phyloP scores from a whole-genome alignment of 35 echinoderm and acorn worm species.

The Lytechinus variegatus region DNA sequence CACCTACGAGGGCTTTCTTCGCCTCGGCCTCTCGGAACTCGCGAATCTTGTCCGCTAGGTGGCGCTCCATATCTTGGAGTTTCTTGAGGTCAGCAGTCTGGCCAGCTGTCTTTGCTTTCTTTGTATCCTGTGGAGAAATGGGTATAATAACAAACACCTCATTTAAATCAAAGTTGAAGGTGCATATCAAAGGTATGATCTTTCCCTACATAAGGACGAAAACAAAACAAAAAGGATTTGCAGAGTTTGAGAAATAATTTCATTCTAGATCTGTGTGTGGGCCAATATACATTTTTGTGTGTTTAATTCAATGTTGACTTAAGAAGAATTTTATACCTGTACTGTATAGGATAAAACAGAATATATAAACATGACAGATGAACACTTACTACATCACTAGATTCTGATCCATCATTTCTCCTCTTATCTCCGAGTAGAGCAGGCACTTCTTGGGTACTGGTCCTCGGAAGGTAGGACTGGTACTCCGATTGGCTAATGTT shows the following conservation, averaged over 20 bases:
- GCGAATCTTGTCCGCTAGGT: conserved; percentile 68
- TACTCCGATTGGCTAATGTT: conserved; percentile 30
- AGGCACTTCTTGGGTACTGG: not conserved
- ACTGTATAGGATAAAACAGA: not conserved
- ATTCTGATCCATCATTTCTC: not conserved
- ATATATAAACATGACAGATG: not conserved
- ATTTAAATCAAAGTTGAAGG: too few species aligned
- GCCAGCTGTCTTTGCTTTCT: conserved; percentile 28
- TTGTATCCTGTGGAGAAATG: not conserved
- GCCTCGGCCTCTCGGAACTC: conserved; percentile 46
- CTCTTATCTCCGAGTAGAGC: conserved; percentile 14
- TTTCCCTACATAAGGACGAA: too few species aligned
- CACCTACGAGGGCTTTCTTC: not conserved
- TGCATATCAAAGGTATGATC: too few species aligned
- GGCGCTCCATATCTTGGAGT: conserved; percentile 68
- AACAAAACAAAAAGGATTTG: too few species aligned
- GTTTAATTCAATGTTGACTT: too few species aligned
- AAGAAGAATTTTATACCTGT: too few species aligned
- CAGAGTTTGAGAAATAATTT: too few species aligned
- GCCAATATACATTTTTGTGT: too few species aligned
- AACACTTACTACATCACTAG: not conserved
- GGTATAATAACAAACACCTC: too few species aligned
- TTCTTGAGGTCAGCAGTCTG: conserved; percentile 59
- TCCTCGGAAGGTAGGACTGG: not conserved
- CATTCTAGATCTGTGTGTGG: too few species aligned